Evolutionary conservation across 2,797 vertebrate species (phyloP).

Genomic region (Enteromius argenteus): DNA sequence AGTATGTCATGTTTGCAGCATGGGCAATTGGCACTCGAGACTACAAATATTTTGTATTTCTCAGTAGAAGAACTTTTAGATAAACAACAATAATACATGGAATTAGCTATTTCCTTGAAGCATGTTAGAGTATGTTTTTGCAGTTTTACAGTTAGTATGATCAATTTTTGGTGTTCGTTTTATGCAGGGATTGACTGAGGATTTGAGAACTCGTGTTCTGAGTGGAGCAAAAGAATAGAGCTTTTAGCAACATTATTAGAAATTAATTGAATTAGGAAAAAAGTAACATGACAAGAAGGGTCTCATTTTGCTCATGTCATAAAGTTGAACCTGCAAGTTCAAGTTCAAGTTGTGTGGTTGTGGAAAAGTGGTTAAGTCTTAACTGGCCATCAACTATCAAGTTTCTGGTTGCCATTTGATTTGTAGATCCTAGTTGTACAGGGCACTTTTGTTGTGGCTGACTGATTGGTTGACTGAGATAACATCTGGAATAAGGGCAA

Average conservation of each 20-base stretch:
- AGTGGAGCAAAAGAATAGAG: conserved; percentile 6
- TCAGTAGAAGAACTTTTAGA: conserved; percentile 1
- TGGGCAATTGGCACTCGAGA: background rate
- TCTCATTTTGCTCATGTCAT: background rate
- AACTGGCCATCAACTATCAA: background rate
- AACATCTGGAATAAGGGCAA: background rate
- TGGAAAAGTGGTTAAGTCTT: background rate
- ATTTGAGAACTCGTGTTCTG: conserved; percentile 9
- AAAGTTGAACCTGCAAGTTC: background rate
- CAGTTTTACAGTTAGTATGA: conserved; percentile 26
- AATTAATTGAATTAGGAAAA: background rate
- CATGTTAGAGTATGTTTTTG: conserved; percentile 8
- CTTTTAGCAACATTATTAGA: background rate
- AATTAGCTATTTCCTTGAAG: conserved; percentile 8
- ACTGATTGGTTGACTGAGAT: background rate
- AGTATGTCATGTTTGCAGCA: conserved; percentile 15
- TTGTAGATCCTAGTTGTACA: conserved; percentile 3
- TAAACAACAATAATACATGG: conserved; percentile 25
- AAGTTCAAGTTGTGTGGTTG: background rate
- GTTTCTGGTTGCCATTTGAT: background rate
- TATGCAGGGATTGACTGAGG: conserved; percentile 8
- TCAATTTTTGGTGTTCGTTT: background rate
- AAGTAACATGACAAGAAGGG: background rate
- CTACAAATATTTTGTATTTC: background rate
- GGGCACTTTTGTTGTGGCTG: background rate